phyloP scores from a whole-genome alignment of 2,888 invertebrate genomes.

The Lycophotia porphyrea region DNA sequence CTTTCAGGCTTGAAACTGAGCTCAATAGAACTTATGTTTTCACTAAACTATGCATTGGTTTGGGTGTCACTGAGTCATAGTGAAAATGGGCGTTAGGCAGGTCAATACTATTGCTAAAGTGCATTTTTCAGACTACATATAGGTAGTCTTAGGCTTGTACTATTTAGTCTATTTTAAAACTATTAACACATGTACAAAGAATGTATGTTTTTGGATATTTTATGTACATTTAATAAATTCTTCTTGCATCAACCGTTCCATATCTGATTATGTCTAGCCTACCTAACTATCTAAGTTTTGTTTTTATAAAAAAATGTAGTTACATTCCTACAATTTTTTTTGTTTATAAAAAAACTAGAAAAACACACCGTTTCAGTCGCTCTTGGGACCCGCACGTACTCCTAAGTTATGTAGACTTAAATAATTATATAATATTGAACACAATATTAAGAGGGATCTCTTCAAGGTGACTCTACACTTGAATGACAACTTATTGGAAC shows the following conservation, averaged over 20 bases:
- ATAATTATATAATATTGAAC: constrained; percentile 72
- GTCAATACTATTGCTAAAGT: constrained; percentile 32
- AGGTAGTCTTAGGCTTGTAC: constrained; percentile 38
- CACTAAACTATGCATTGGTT: background rate
- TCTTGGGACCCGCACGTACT: constrained; percentile 74
- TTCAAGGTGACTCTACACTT: constrained; percentile 60
- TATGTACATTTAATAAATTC: constrained; percentile 36
- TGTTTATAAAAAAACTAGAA: constrained; percentile 81
- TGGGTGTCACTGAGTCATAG: background rate
- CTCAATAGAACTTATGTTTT: constrained; percentile 10
- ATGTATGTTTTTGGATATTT: constrained; percentile 6
- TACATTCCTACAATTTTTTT: constrained; percentile 76
- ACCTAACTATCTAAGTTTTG: constrained; percentile 73
- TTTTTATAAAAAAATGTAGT: constrained; percentile 79
- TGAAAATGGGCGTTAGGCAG: background rate
- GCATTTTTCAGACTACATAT: constrained; percentile 4
- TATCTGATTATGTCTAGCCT: constrained; percentile 66
- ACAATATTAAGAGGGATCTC: constrained; percentile 76
- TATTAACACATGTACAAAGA: constrained; percentile 35
- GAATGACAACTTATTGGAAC: constrained; percentile 13
- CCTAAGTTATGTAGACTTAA: constrained; percentile 36
- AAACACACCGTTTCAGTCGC: constrained; percentile 80
- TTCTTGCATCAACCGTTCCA: constrained; percentile 37
- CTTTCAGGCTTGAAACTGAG: constrained; percentile 17
- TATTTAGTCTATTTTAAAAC: constrained; percentile 28